Percentiles rank a stretch among this genome's conserved stretches.
Conservation (phyloP, 2,113 vertebrate genomes). For the Cygnus atratus region DNA sequence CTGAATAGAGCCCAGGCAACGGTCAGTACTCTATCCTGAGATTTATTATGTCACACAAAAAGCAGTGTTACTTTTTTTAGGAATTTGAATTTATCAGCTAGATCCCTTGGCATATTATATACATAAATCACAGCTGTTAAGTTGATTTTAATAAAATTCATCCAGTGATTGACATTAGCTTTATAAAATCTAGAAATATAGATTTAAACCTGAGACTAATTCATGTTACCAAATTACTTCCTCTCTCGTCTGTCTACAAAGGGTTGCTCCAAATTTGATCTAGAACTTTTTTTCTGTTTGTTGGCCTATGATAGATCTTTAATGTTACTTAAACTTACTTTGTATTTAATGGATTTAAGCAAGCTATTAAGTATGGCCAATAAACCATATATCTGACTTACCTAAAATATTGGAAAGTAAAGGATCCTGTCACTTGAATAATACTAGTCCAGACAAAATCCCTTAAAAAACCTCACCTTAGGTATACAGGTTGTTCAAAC, state of each 20-base stretch:
- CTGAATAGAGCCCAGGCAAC: not conserved
- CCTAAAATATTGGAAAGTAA: not conserved
- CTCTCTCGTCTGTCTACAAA: not conserved
- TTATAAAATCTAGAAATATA: not conserved
- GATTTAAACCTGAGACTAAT: not conserved
- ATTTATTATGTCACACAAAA: not conserved
- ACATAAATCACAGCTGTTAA: not conserved
- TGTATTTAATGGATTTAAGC: not conserved
- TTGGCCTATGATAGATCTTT: constrained; percentile 10
- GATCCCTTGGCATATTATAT: not conserved
- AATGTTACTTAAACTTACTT: constrained; percentile 41
- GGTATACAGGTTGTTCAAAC: not conserved
- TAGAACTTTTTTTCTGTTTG: constrained; percentile 13
- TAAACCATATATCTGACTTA: constrained; percentile 11
- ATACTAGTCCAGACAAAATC: not conserved
- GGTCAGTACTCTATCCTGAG: not conserved
- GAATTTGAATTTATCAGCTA: not conserved
- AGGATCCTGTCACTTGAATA: constrained; percentile 20
- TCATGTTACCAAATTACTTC: not conserved
- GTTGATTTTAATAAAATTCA: not conserved
- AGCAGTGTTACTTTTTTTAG: not conserved
- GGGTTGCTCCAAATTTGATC: not conserved
- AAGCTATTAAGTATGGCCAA: constrained; percentile 16
- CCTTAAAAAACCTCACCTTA: not conserved
- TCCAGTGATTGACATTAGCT: not conserved